Base-by-base conservation (phyloP, 1,140 invertebrate species). In the Drosophila repletoides region DNA sequence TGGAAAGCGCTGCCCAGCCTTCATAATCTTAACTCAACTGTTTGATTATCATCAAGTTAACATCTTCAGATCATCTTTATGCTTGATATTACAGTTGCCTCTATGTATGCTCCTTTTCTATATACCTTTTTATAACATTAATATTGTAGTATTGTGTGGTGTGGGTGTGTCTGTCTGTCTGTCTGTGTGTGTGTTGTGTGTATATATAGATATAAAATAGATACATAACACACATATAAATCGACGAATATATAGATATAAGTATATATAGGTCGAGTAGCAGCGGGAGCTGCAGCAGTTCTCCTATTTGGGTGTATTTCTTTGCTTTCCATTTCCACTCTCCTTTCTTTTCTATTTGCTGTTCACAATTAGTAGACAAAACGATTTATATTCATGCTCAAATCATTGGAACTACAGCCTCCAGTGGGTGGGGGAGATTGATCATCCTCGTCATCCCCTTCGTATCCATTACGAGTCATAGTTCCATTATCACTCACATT, bases 331-430 rank as follows among this genome's bases (percentile, higher is more conserved):
- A 5, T 14, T 19, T 6, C 17, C 12, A 17, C 34, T 38, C 14
- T 40, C 3, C 5, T 7, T 40, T 19, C 29, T 10, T n/a, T 12
- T 34, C 10, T n/a, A n/a, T n/a, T 10, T 14, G 3, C 10, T 3
- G 4, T 48, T 48, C 41, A 58, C 52, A 49, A 52, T 84, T 69
- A 86, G 43, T 67, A 86, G 4, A 90, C 83, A 46, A 90, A 90
- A n/a, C 88, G 76, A 76, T 90, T 90, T 10, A 86, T 49, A 53
- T 88, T 88, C 64, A 83, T 81, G 60, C 67, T 77, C 46, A 90
- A 40, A 7, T 72, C 76, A 31, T 90, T 90, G 46, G 79, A 71
- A 22, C 88, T 88, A 53, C 88, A 89, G 15, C 84, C 80, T 3
- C 41, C 41, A 1, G 14, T 24, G 2, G 83, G 81, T n/a, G 88